Percentiles rank a stretch among this genome's conserved stretches.
Conservation (phyloP, 2,797 vertebrate species). For the Neopelma chrysocephalum region DNA sequence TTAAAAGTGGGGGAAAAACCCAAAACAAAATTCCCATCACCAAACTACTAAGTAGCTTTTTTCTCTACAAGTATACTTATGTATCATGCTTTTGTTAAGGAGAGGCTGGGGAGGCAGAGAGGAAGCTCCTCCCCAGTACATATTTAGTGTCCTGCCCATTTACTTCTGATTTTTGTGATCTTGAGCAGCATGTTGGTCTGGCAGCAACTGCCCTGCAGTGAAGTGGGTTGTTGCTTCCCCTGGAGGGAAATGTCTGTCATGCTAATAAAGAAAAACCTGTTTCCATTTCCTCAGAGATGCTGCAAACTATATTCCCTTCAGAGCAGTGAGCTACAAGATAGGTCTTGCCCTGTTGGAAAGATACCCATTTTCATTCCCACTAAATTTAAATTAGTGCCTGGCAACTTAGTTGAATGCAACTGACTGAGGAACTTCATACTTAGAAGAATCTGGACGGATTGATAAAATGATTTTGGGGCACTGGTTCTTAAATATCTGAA, state of each 20-base stretch:
- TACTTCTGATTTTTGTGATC: background rate
- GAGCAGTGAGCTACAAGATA: background rate
- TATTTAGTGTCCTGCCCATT: background rate
- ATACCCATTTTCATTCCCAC: background rate
- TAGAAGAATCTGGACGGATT: background rate
- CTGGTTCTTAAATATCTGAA: background rate
- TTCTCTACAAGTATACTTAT: background rate
- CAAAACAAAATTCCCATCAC: background rate
- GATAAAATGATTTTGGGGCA: background rate
- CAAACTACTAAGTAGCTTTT: background rate
- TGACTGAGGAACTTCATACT: background rate
- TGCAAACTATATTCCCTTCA: background rate
- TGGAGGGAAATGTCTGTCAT: background rate
- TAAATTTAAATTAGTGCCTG: background rate
- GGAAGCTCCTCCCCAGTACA: background rate
- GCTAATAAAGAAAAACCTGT: background rate
- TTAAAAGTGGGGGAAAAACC: rapidly evolving
- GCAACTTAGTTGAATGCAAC: background rate
- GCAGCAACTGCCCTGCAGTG: background rate
- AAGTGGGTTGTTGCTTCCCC: background rate
- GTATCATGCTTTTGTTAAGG: background rate
- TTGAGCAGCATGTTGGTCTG: background rate
- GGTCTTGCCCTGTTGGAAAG: background rate
- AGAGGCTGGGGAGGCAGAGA: background rate
- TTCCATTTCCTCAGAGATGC: background rate